Conservation (phyloP, 2,888 invertebrate genomes). For the Eupithecia pulchellata region DNA sequence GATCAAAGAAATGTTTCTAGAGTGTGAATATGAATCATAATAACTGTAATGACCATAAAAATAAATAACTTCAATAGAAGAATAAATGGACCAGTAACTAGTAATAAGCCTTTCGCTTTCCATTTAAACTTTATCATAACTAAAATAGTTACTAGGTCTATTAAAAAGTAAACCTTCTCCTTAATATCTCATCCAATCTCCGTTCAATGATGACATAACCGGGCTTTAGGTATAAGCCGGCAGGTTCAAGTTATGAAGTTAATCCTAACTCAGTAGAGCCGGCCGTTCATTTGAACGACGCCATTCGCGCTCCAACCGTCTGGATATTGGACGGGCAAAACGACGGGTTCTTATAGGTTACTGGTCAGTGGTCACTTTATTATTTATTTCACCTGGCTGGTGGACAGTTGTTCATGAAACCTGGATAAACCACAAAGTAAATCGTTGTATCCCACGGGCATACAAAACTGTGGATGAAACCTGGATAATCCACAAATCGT, state of each 20-base stretch:
- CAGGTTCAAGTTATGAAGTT: constrained; percentile 19
- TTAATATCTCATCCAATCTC: constrained; percentile 6
- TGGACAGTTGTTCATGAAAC: background rate
- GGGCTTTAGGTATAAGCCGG: background rate
- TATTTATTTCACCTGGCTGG: background rate
- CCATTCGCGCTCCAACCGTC: background rate
- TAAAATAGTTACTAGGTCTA: background rate
- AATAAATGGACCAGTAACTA: background rate
- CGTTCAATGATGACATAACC: constrained; percentile 6
- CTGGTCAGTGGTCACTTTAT: background rate
- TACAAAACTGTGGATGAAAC: background rate
- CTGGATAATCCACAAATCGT: background rate
- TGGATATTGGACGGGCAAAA: background rate
- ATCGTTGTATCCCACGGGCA: background rate
- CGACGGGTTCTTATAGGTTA: background rate
- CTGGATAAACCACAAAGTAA: background rate
- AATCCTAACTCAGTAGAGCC: constrained; percentile 18
- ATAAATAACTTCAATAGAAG: background rate
- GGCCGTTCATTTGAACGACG: constrained; percentile 17
- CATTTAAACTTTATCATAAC: background rate
- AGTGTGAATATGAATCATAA: background rate
- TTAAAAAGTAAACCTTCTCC: background rate
- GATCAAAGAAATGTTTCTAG: background rate
- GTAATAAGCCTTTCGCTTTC: background rate
- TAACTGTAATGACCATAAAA: background rate